These are phyloP conservation scores for Lacerta bilineata DNA, from an alignment of 2,797 vertebrate genomes.

Conservation along the genomic window DNA sequence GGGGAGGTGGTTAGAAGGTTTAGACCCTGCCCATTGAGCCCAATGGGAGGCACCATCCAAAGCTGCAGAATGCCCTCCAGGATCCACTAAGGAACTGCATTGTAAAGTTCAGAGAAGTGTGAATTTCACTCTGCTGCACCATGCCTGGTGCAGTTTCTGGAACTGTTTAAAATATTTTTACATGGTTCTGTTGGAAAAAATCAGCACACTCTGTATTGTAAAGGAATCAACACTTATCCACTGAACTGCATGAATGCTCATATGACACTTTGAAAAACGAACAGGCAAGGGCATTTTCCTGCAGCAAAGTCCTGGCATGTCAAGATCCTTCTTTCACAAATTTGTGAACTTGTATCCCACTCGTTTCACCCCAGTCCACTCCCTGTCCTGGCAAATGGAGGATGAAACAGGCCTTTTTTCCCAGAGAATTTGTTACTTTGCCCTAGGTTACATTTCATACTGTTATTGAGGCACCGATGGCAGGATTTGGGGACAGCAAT, in stretches of 20 bases:
- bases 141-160: neutral
- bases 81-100: too few relatives aligned
- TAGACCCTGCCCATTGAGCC: neutral
- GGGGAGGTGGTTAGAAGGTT: neutral
- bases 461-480: neutral
- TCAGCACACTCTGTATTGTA: neutral
- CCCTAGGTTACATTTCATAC: neutral
- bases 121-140: neutral
- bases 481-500: neutral
- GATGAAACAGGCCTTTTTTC: neutral
- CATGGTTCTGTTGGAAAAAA: neutral
- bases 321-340: neutral
- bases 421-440: neutral
- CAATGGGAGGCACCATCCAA: too few relatives aligned
- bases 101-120: too few relatives aligned
- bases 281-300: neutral
- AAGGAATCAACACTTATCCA: neutral
- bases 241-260: neutral
- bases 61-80: too few relatives aligned
- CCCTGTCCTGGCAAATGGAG: neutral
- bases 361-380: neutral
- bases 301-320: neutral
- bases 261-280: neutral
- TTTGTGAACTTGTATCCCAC: too few relatives aligned
- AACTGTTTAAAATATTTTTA: neutral